Evolutionary conservation across 2,797 vertebrate genomes (phyloP), one percentile per base, ranked within the genome.

Genomic region (Mustela erminea): DNA sequence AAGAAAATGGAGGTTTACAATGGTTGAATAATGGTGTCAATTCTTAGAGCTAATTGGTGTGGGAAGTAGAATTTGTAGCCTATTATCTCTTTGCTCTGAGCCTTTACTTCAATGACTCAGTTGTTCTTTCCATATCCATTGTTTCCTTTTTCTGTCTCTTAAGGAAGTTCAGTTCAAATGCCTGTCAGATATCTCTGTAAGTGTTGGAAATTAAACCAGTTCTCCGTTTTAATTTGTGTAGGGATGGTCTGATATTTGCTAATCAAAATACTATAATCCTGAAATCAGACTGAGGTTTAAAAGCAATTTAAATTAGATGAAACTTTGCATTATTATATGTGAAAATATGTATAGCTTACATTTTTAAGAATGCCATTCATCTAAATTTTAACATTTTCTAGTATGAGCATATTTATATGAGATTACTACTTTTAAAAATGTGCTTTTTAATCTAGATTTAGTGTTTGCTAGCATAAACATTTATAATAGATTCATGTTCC

Each of bases 401-500:
- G 27, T 21, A 84, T 62, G 74, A 81, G 17, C 7, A 62, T 91
- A 93, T 92, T 95, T 96, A 46, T 68, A 38, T 80, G 54, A 95
- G 49, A 58, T 90, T 78, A 74, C 9, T 77, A 58, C 60, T 92
- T 97, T 90, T 66, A 97, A 90, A 68, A 78, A 41, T 68, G 6
- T 60, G 7, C 25, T 93, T 82, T 93, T 78, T 27, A 43, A 84
- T 62, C 35, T 84, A 68, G 49, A 58, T 58, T 83, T 92, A 88
- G 4, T 52, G 18, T 92, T 96, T 93, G 32, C 62, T 95, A 81
- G 74, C 38, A 32, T 90, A 95, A 91, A 60, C 60, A 81, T 83
- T 97, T 94, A 80, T 93, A 93, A 90, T 95, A 92, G 77, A 56
- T 78, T 72, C 96, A 56, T 41, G 94, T 97, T 95, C 93, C 82